Evolutionary conservation across 2,113 vertebrate species (phyloP), one percentile per base, ranked within the genome.

Genomic region (Phalacrocorax aristotelis): DNA sequence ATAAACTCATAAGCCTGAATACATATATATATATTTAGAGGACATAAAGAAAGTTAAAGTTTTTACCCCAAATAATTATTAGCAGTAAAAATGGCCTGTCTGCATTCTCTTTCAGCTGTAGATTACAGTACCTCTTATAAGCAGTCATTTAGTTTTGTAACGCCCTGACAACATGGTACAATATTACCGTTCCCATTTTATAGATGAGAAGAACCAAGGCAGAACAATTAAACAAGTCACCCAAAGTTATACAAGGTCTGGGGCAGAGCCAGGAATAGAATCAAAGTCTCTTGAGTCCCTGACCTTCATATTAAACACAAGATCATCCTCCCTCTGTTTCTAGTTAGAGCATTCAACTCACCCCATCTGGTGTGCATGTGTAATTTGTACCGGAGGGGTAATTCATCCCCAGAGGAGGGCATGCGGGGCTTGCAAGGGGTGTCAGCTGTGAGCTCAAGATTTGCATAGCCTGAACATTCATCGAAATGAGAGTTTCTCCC

Each of bases 221-320:
- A 97, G 95, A 95, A 92, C 65, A 78, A 97, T 97, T 97, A 96
- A 96, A 89, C 91, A 93, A 97, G 95, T 96, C 95, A 95, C 95
- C 96, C 95, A 97, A 96, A 97, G 95, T 97, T 97, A 97, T 95
- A 95, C 97, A 97, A 97, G 93, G 95, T 95, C 95, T 96, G 94
- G 89, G 94, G 83, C 87, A 97, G 81, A 94, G 87, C 96, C 94
- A 97, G 93, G 87, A 97, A 96, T 95, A 97, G 95, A 95, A 96
- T 89, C 89, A 96, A 95, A 96, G 91, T 84, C 97, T 97, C 95
- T 86, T 61, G 90, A 95, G 93, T 95, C 94, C 89, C 91, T 92
- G 94, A 97, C 95, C 93, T 97, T 96, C 94, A 95, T 95, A 95
- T 95, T 97, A 97, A 97, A 95, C 61, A 96, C 95, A 97, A 97